Percentiles rank a stretch among this genome's conserved stretches.
Conservation (phyloP, 2,113 vertebrate species). For the Lonchura striata region DNA sequence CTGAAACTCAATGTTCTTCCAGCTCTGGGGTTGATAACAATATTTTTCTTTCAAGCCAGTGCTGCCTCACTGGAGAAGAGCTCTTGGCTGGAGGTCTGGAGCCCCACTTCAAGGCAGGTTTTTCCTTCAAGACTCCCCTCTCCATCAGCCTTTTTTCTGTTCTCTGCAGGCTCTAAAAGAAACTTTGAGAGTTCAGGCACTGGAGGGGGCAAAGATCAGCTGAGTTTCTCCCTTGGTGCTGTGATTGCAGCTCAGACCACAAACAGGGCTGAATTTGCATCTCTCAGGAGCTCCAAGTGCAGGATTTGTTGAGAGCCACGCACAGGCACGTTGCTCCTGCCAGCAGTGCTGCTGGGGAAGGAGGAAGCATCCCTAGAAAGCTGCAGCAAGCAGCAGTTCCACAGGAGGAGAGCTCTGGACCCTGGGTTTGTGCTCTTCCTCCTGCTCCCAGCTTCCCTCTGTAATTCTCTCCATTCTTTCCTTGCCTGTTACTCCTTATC, state of each 20-base stretch:
- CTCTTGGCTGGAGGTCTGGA: not conserved
- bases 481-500: not conserved
- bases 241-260: not conserved
- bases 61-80: not conserved
- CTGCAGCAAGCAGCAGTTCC: not conserved
- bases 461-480: not conserved
- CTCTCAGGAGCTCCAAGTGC: not conserved
- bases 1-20: not conserved
- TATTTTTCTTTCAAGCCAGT: not conserved
- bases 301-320: not conserved
- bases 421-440: not conserved
- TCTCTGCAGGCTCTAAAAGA: not conserved
- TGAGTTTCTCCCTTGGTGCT: not conserved
- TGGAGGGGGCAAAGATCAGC: not conserved
- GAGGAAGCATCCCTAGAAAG: not conserved
- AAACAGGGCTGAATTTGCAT: not conserved
- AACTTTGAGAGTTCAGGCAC: not conserved
- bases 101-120: not conserved
- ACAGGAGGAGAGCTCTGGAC: not conserved
- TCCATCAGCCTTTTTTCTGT: not conserved
- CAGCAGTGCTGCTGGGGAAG: not conserved
- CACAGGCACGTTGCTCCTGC: not conserved
- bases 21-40: not conserved
- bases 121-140: not conserved
- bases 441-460: not conserved